Base-by-base conservation (phyloP, 2,888 invertebrate genomes). In the Mechanitis mazaeus region DNA sequence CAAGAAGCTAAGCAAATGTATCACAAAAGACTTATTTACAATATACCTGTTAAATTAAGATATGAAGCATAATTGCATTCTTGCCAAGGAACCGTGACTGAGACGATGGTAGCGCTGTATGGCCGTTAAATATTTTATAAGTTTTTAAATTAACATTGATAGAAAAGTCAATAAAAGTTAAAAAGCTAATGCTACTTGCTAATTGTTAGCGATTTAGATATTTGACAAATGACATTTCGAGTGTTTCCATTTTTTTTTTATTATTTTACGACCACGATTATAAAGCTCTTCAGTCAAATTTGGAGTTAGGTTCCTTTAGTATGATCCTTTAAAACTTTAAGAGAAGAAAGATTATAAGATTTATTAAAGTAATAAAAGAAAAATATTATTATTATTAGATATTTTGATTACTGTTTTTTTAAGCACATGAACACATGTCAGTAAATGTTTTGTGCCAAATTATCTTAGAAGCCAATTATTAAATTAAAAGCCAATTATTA, bases 21-120 rank as follows among this genome's bases (percentile, higher is more conserved):
- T 20, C 50, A 45, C 38, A 50, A 45, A 50, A 55, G 54, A 54
- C 54, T 46, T 57, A 54, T 56, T 57, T 61, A 54, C 31, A 35
- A 47, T 58, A 20, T 55, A 61, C 61, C 61, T 61, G 47, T 61
- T 55, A 56, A 35, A 54, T 61, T 60, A 58, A 61, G 31, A 31
- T 28, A 6, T 50, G 11, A 31, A 4, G 31, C 50, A 50, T 50
- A 42, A 42, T 9, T 42, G 42, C 42, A 42, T 31, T 11, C 50
- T 50, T 50, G 50, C n/a, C 35, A 35, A 35, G 2, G 35, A 42
- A 9, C 42, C 42, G 42, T 50, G 28, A 31, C 50, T 28, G 31
- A 31, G 28, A 31, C 2, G 3, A 31, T 31, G 11, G 31, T 50
- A 50, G 31, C 9, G 31, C 31, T 50, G 3, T 50, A 11, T 31